phyloP scores from a whole-genome alignment of 1,140 invertebrate species.

The Drosophila parvula region DNA sequence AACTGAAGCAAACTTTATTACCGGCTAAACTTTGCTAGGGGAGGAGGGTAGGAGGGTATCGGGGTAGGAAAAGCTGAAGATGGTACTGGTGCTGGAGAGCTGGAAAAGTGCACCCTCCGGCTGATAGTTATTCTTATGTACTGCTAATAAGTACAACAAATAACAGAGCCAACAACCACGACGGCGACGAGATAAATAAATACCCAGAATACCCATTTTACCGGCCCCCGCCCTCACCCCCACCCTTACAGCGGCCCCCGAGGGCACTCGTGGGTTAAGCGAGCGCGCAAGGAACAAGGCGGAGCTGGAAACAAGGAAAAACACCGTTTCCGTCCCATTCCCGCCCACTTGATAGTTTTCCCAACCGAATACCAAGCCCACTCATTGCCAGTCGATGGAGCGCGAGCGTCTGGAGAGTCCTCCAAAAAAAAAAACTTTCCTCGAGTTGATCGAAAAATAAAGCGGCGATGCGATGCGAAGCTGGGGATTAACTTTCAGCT shows the following conservation, averaged over 20 bases:
- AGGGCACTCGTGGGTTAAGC: conserved; percentile 42
- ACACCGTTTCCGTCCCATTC: conserved; percentile 1
- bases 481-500: conserved; percentile 6
- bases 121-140: conserved; percentile 63
- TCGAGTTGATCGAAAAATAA: conserved; percentile 60
- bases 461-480: conserved; percentile 8
- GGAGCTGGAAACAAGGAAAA: conserved; percentile 14
- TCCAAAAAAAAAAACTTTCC: conserved; percentile 49
- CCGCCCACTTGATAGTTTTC: conserved; percentile 51
- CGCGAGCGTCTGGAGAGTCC: conserved; percentile 39
- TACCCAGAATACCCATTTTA: conserved; percentile 26
- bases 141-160: conserved; percentile 63
- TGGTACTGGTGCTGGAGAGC: conserved; percentile 4
- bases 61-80: no score
- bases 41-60: no score
- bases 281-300: conserved; percentile 33
- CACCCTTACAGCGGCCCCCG: neutral
- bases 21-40: conserved; percentile 4
- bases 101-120: conserved; percentile 35
- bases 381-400: conserved; percentile 53
- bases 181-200: conserved; percentile 54
- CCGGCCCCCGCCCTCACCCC: neutral
- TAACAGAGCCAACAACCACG: conserved; percentile 43
- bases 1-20: conserved; percentile 24
- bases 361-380: conserved; percentile 34